Conservation (phyloP, 1,140 invertebrate species). For the Aphaenogaster floridana region DNA sequence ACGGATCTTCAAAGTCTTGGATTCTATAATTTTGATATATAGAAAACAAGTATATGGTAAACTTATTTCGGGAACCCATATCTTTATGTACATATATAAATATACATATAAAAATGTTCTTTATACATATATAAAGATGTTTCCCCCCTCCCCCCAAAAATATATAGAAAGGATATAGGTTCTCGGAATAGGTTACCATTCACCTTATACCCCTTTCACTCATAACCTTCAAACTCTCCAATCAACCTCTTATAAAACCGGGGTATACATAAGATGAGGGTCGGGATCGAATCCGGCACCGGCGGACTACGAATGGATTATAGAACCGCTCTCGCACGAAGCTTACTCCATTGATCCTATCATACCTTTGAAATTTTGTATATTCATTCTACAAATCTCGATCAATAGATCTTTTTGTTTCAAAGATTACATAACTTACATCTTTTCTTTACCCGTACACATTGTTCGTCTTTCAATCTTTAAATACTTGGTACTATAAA, state of each 20-base stretch:
- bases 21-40: neutral
- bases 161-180: neutral
- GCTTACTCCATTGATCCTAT: neutral
- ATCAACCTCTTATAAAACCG: neutral
- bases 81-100: neutral
- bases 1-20: neutral
- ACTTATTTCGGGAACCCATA: neutral
- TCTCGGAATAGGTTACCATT: neutral
- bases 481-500: neutral
- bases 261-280: neutral
- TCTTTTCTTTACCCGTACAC: neutral
- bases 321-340: neutral
- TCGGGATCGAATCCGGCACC: neutral
- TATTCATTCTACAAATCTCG: neutral
- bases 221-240: constrained; percentile 8
- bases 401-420: neutral
- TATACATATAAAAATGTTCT: too few relatives aligned
- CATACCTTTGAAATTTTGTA: neutral
- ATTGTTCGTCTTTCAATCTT: neutral
- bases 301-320: neutral
- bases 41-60: neutral
- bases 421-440: neutral
- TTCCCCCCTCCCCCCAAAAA: too few relatives aligned
- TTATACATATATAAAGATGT: too few relatives aligned
- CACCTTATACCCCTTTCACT: neutral